Evolutionary conservation across 2,113 vertebrate species (phyloP), one percentile per base, ranked within the genome.

Genomic region (Dromaius novaehollandiae): DNA sequence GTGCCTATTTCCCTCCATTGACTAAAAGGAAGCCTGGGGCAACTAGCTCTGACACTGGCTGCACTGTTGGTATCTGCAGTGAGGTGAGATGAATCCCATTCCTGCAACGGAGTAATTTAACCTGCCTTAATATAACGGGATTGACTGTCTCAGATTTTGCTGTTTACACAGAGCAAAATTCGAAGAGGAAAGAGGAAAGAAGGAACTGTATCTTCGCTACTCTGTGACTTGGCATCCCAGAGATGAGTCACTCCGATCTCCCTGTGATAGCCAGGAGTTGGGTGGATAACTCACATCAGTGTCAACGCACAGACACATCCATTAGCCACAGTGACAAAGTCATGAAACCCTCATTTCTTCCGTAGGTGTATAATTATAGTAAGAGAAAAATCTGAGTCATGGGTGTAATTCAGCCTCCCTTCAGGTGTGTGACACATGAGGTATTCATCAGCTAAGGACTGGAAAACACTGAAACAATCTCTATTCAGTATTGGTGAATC

Each of bases 291-390:
- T 75, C 84, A 68, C 46, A 42, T 30, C 64, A 5, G 50, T 78
- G 88, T 90, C 93, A 84, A 65, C n/a, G 38, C 42, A 64, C 51
- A 88, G 88, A 56, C 71, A 65, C 68, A 73, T 95, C 79, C 55
- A 95, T 93, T 81, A 94, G 24, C 38, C 6, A 1, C 1, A 0
- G 30, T 86, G 85, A 93, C 85, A 82, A 80, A 95, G 75, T 40
- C 82, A 75, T 68, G 46, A 96, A 94, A 68, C 32, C 42, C 81
- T 44, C 1, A 1, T 84, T 95, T 86, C 76, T 94, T 83, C 51
- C 86, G 76, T 64, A 88, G 58, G 48, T 70, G 16, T 91, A 17
- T 71, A 91, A 90, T 95, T 90, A 88, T 16, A 71, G 38, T 21
- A 51, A 20, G 14, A 88, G 13, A 93, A 86, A 88, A 48, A 66